phyloP scores from a whole-genome alignment of 2,113 vertebrate species.

The Varanus salvator region DNA sequence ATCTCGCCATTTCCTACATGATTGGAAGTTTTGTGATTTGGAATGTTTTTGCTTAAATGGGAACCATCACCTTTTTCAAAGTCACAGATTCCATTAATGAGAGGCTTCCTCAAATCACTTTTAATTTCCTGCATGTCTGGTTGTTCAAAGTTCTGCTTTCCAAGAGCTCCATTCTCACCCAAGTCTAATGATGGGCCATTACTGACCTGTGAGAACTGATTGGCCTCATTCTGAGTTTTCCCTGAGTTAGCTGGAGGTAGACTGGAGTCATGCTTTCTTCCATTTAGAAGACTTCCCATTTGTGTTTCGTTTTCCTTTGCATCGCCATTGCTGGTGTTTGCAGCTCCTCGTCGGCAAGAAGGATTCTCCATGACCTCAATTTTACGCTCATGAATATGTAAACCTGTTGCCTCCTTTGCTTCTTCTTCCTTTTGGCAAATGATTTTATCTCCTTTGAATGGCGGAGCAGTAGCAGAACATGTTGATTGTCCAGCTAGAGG shows the following conservation, averaged over 20 bases:
- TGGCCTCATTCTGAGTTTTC: slow-evolving; percentile 91
- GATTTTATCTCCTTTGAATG: slow-evolving; percentile 98
- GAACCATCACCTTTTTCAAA: slow-evolving; percentile 91
- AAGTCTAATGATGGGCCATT: slow-evolving; percentile 91
- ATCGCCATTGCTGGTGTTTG: slow-evolving; percentile 94
- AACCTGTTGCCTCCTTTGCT: slow-evolving; percentile 97
- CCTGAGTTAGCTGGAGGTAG: slow-evolving; percentile 99
- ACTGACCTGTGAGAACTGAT: slow-evolving; percentile 84
- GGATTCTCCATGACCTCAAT: slow-evolving; percentile 99
- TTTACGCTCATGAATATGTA: slow-evolving; percentile 97
- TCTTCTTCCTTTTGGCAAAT: slow-evolving; percentile 99
- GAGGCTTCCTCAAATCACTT: slow-evolving; percentile 91
- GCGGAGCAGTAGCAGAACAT: slow-evolving; percentile 82
- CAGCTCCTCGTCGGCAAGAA: slow-evolving; percentile 86
- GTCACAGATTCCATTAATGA: slow-evolving; percentile 98
- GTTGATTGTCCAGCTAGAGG: slow-evolving; percentile 84
- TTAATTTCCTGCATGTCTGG: slow-evolving; percentile 79
- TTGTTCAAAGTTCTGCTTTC: slow-evolving; percentile 89
- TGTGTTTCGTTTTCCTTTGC: slow-evolving; percentile 84
- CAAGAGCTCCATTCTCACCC: slow-evolving; percentile 86
- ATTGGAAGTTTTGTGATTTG: slow-evolving; percentile 99
- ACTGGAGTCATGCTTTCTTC: slow-evolving; percentile 96
- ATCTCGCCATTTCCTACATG: slow-evolving; percentile 98
- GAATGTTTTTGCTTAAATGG: slow-evolving; percentile 99
- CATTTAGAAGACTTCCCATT: slow-evolving; percentile 94